Conservation (phyloP, 2,113 vertebrate genomes). For the Vicugna pacos region DNA sequence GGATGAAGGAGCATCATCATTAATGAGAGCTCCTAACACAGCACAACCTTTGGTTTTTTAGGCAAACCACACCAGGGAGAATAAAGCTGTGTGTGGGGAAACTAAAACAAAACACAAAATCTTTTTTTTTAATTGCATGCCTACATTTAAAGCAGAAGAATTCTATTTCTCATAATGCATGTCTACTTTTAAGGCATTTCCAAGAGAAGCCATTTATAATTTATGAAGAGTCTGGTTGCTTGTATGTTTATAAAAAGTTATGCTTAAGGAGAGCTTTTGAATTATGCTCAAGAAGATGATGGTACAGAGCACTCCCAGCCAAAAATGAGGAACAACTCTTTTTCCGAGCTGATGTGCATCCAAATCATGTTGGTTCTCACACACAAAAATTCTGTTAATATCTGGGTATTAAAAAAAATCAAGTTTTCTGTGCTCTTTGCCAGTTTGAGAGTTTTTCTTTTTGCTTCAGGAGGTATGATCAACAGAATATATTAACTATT, state of each 20-base stretch:
- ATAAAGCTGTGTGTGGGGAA: slow-evolving; percentile 1
- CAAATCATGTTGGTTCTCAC: background rate
- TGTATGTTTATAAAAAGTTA: background rate
- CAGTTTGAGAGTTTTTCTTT: background rate
- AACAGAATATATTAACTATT: background rate
- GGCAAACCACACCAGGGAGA: background rate
- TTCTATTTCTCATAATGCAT: background rate
- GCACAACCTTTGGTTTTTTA: background rate
- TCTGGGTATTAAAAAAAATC: background rate
- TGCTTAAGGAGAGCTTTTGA: slow-evolving; percentile 8
- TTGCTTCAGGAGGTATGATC: background rate
- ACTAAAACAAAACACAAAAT: background rate
- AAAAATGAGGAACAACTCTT: background rate
- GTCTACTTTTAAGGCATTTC: slow-evolving; percentile 53
- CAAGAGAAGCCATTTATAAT: background rate
- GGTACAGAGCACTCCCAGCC: background rate
- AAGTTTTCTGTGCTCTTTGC: background rate
- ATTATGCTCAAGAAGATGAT: background rate
- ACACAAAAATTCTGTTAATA: background rate
- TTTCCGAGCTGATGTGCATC: background rate
- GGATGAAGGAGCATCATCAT: background rate
- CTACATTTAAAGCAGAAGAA: background rate
- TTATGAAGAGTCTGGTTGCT: slow-evolving; percentile 22
- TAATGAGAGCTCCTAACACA: background rate
- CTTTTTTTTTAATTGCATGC: background rate